Base-by-base conservation (phyloP, 1,140 invertebrate genomes). In the Brachionus paranguensis region DNA sequence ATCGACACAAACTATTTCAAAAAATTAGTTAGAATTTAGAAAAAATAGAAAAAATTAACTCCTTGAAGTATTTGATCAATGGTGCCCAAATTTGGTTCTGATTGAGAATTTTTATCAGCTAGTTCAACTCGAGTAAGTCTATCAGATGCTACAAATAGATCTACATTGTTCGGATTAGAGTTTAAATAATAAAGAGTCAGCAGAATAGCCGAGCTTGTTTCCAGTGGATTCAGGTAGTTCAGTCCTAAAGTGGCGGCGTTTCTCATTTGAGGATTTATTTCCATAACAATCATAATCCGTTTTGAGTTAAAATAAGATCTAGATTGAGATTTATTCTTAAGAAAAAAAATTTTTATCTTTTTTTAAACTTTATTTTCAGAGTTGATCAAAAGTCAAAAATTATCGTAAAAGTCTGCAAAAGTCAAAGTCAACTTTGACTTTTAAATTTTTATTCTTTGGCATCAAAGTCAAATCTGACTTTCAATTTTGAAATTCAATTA, bases 201-300 rank as follows among this genome's bases (percentile, higher is more conserved):
- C 10, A 76, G 47, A 50, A 76, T 33, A 2, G 20, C 43, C 12
- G 20, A 37, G 24, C 72, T 76, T 27, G 72, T 76, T 27, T 76
- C 72, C 20, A 76, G 2, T 27, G 72, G 72, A 50, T 47, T 76
- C 11, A 76, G 14, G n/a, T 50, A 76, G 27, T 50, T 76, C 10
- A 76, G 27, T 5, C 72, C 72, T 29, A 27, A 7, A 50, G 72
- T 76, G 47, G 43, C 14, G n/a, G 43, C 2, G 27, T 76, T 76
- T 76, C 72, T 76, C 72, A 76, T 76, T 50, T 50, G 72, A 50
- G 72, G n/a, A 76, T 76, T 76, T 29, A 76, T 76, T 76, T 76
- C 72, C 5, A 37, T 17, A 14, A 76, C 72, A 29, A 76, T 50
- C 72, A 76, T 76, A 3, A 76, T 20, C 45, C 72, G 8, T 24